These are phyloP conservation scores for Lumbricus terrestris DNA, from an alignment of 2,888 invertebrate genomes.

Conservation along the genomic window DNA sequence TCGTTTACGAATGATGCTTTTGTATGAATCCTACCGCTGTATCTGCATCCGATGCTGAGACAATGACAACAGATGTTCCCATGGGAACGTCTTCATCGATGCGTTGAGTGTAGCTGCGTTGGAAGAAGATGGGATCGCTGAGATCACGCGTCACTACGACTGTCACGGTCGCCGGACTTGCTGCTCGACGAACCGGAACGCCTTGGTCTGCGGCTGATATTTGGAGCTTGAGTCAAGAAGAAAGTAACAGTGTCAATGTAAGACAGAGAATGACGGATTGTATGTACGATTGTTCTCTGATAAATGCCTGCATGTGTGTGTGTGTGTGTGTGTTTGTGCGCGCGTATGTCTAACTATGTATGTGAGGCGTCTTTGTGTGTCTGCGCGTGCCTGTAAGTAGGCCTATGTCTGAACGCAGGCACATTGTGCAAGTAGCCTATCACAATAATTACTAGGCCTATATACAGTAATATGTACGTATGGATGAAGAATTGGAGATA, in stretches of 20 bases:
- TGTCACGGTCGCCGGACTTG: slow-evolving; percentile 40
- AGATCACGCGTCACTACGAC: slow-evolving; percentile 47
- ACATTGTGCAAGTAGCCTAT: too few relatives aligned
- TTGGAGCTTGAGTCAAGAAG: slow-evolving; percentile 26
- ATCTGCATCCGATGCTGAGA: slow-evolving; percentile 48
- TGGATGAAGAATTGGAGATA: too few relatives aligned
- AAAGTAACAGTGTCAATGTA: neutral
- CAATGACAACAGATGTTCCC: slow-evolving; percentile 34
- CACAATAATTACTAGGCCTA: too few relatives aligned
- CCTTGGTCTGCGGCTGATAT: slow-evolving; percentile 36
- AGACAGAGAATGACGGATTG: neutral
- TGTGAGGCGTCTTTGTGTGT: neutral
- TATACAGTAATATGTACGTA: too few relatives aligned
- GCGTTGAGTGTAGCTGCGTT: slow-evolving; percentile 27
- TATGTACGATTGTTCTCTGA: neutral
- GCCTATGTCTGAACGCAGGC: neutral
- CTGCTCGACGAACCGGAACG: slow-evolving; percentile 24
- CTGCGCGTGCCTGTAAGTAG: neutral
- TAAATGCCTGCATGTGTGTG: neutral
- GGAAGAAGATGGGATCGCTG: slow-evolving; percentile 45
- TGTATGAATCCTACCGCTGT: slow-evolving; percentile 38
- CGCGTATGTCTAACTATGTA: neutral
- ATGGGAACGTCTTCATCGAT: slow-evolving; percentile 30
- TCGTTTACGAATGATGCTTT: neutral
- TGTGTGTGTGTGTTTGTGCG: neutral